These are phyloP conservation scores for Aromia moschata DNA, from an alignment of 2,888 invertebrate genomes.

Conservation along the genomic window DNA sequence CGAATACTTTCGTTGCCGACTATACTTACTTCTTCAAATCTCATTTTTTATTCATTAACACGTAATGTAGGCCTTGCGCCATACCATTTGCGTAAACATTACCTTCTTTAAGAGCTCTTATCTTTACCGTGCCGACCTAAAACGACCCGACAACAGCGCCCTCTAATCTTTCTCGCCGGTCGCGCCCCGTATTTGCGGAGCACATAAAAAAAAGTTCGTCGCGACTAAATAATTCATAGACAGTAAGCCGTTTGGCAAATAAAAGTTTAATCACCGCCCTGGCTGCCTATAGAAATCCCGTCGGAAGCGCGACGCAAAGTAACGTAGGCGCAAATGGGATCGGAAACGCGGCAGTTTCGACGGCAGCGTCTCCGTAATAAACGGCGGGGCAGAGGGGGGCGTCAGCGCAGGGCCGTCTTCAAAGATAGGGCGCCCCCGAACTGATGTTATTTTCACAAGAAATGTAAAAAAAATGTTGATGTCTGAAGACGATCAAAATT, in stretches of 20 bases:
- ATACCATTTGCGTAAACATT: no score
- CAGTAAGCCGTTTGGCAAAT: conserved; percentile 32
- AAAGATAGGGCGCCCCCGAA: no score
- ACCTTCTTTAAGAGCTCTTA: not conserved
- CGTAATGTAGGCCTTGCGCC: no score
- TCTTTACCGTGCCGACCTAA: not conserved
- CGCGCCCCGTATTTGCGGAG: conserved; percentile 1
- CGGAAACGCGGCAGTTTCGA: conserved; percentile 44
- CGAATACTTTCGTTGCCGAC: no score
- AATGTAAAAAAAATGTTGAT: no score
- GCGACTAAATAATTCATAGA: conserved; percentile 35
- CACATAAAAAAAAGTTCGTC: conserved; percentile 19
- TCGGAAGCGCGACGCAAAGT: conserved; percentile 34
- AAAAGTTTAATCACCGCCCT: conserved; percentile 34
- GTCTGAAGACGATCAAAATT: no score
- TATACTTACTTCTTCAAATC: no score
- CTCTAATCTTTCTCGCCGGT: not conserved
- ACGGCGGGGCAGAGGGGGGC: conserved; percentile 12
- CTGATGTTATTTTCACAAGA: no score
- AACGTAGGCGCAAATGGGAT: conserved; percentile 40
- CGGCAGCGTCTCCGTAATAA: conserved; percentile 35
- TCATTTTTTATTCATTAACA: no score
- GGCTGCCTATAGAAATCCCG: conserved; percentile 19
- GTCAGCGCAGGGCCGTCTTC: no score
- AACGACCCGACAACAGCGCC: not conserved